A percentile compares a stretch with the other conserved stretches of the same genome.
These are phyloP conservation scores for Macroteleia sp. DNA, from an alignment of 2,888 invertebrate genomes.

Conservation along the genomic window DNA sequence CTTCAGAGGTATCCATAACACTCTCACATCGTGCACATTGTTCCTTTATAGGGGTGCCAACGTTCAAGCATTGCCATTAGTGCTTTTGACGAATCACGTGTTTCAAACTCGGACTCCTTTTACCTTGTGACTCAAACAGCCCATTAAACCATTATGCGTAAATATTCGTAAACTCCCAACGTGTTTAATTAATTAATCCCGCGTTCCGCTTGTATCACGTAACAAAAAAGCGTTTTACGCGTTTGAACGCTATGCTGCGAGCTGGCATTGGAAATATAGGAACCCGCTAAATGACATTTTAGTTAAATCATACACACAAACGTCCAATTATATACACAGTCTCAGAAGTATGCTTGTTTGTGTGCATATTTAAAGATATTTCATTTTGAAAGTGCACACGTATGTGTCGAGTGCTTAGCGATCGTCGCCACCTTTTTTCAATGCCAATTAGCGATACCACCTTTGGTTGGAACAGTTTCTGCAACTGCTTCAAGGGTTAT, in stretches of 20 bases:
- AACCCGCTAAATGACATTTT: constrained; percentile 52
- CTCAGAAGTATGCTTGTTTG: constrained; percentile 33
- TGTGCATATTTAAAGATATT: constrained; percentile 25
- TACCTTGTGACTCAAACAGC: constrained; percentile 45
- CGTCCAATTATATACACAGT: constrained; percentile 39
- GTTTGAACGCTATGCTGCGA: constrained; percentile 61
- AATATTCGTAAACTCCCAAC: constrained; percentile 52
- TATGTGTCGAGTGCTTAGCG: constrained; percentile 70
- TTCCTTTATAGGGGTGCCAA: constrained; percentile 50
- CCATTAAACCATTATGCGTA: constrained; percentile 56
- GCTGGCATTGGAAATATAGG: constrained; percentile 26
- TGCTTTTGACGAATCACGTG: constrained; percentile 56
- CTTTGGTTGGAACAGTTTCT: constrained; percentile 65
- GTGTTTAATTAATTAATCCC: constrained; percentile 74
- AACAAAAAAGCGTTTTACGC: constrained; percentile 59
- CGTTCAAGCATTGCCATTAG: constrained; percentile 53
- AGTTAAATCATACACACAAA: constrained; percentile 38
- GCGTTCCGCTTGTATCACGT: constrained; percentile 63
- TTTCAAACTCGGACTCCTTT: constrained; percentile 59
- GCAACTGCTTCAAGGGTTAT: constrained; percentile 47
- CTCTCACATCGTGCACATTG: constrained; percentile 42
- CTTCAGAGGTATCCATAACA: constrained; percentile 48
- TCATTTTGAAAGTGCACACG: constrained; percentile 18
- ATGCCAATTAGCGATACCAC: constrained; percentile 79
- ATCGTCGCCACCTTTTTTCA: constrained; percentile 80